Base-by-base conservation (phyloP, 1,140 invertebrate genomes). In the Halyomorpha halys region DNA sequence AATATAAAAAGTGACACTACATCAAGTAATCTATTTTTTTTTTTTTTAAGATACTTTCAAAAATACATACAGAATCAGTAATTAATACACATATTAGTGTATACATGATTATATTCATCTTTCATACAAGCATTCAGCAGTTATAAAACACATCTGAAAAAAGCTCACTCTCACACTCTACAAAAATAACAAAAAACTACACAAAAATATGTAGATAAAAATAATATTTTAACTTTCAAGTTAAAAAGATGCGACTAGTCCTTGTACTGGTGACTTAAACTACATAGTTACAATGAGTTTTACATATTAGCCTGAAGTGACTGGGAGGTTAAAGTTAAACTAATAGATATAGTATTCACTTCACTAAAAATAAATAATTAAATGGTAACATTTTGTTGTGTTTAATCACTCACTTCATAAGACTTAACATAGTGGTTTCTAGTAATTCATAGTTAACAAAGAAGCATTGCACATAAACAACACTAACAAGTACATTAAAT, bases 401-500 rank as follows among this genome's bases (percentile, higher is more conserved):
- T 45, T 59, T 59, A 21, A 65, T 65, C 64, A 65, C 64, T 62
- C 59, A 65, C 60, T 61, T 51, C 21, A 64, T 64, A 62, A 65
- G 64, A 65, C 64, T 61, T 65, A 64, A 64, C 45, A 45, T 51
- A 56, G 64, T 65, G 47, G 45, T 62, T 65, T 61, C 44, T 49
- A 54, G 56, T 23, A 65, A 65, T 65, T 65, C 59, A 65, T 56
- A 65, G 60, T 65, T 65, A 65, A 65, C 64, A 61, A 65, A 65
- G 56, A 65, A 65, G 64, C 64, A 65, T 65, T 65, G 64, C 64
- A 65, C 64, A 65, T 65, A 62, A 65, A 65, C 64, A 65, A 65
- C 64, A 65, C 64, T 65, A 65, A 65, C 64, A 65, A 65, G 59
- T 65, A 65, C 64, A 61, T 65, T 64, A 64, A 64, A 65, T 62